Conservation (phyloP, 2,797 vertebrate species). For the Semaprochilodus insignis region DNA sequence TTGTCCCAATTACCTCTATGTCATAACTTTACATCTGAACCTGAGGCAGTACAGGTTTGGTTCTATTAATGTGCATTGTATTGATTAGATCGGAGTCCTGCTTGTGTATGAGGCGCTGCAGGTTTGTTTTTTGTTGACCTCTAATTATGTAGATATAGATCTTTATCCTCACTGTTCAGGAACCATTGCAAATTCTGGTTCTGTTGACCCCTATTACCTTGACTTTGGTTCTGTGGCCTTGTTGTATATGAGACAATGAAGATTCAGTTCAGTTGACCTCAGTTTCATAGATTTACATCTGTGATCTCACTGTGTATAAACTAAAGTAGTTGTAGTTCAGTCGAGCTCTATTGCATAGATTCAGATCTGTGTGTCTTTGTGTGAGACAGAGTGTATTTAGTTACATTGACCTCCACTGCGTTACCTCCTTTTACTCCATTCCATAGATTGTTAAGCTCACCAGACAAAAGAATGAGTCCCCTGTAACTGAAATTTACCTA, state of each 20-base stretch:
- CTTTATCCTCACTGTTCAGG: background rate
- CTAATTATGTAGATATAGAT: background rate
- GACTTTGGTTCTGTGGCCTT: background rate
- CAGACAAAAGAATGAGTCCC: no score
- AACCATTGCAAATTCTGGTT: background rate
- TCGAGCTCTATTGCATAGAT: background rate
- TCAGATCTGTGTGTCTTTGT: background rate
- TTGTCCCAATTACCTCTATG: no score
- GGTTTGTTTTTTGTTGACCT: no score
- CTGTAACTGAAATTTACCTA: no score
- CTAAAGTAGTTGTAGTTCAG: background rate
- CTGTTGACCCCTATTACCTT: background rate
- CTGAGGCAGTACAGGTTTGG: no score
- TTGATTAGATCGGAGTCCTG: no score
- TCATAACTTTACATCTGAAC: no score
- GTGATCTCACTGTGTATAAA: background rate
- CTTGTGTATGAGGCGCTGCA: no score
- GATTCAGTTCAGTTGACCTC: background rate
- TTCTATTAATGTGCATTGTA: no score
- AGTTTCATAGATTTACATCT: background rate
- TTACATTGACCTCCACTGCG: background rate
- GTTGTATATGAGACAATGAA: background rate
- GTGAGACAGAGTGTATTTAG: background rate
- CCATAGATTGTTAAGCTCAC: background rate
- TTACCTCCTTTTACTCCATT: background rate